These are phyloP conservation scores for human (Homo sapiens) DNA, from an alignment of 2,113 vertebrate genomes.

Conservation along the genomic window DNA sequence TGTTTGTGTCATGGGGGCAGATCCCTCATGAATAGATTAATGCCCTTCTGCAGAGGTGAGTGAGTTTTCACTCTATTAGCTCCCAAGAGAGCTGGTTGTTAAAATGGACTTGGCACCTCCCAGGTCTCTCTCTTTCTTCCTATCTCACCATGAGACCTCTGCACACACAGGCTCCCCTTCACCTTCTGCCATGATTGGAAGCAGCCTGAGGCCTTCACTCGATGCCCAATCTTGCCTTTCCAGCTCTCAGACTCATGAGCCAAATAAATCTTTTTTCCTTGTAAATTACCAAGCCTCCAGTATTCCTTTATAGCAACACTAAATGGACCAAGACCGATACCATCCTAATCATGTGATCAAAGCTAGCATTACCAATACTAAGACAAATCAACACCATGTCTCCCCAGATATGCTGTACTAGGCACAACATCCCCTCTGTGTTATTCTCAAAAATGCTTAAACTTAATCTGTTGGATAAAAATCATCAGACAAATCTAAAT, in stretches of 20 bases:
- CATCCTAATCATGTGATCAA: not conserved
- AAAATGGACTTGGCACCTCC: not conserved
- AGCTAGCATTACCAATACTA: not conserved
- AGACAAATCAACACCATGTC: not conserved
- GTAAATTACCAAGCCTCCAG: not conserved
- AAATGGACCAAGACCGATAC: not conserved
- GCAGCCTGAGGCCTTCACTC: not conserved
- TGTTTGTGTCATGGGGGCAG: not conserved
- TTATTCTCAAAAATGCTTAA: not conserved
- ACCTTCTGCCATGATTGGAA: not conserved
- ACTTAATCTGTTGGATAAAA: conserved; percentile 4
- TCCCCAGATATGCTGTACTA: not conserved
- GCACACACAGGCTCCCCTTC: not conserved
- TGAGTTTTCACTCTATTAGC: not conserved
- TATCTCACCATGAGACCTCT: not conserved
- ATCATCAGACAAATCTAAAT: not conserved
- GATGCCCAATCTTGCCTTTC: not conserved
- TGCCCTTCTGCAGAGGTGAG: not conserved
- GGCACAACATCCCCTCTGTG: not conserved
- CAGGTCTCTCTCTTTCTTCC: not conserved
- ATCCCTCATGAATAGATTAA: not conserved
- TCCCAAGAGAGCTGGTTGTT: not conserved
- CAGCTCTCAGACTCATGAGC: not conserved
- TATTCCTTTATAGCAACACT: not conserved
- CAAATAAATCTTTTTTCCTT: not conserved